Evolutionary conservation across 2,113 vertebrate species (phyloP).

Genomic region (Cyanoramphus novaezelandiae): DNA sequence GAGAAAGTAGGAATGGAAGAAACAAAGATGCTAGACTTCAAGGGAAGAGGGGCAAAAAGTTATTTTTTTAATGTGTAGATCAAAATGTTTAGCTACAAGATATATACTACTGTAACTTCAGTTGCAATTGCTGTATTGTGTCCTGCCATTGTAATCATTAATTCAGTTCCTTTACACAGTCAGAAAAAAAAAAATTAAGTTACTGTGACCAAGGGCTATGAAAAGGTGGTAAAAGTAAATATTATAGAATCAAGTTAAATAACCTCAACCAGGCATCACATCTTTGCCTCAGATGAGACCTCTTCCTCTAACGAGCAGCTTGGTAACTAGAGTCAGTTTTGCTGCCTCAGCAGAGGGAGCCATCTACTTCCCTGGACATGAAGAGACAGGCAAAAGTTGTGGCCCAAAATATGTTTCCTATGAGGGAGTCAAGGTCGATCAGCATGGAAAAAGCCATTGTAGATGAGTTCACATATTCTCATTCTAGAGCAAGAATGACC

Average conservation of each 20-base stretch:
- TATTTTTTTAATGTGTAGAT: background rate
- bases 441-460: background rate
- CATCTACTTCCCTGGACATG: background rate
- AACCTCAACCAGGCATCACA: fast-evolving
- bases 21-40: background rate
- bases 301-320: background rate
- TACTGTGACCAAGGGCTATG: background rate
- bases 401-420: background rate
- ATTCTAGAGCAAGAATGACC: background rate
- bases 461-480: background rate
- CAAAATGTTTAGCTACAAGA: background rate
- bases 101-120: background rate
- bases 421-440: background rate
- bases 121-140: background rate
- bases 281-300: background rate
- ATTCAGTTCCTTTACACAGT: background rate
- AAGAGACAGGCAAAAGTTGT: background rate
- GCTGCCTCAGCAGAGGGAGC: background rate
- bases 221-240: background rate
- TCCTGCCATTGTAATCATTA: background rate
- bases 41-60: background rate
- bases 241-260: background rate
- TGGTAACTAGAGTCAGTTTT: background rate
- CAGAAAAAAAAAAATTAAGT: background rate
- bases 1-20: background rate